A percentile compares a stretch with the other conserved stretches of the same genome.
These are phyloP conservation scores for Pseudochirops cupreus DNA, from an alignment of 2,797 vertebrate genomes.

Conservation along the genomic window DNA sequence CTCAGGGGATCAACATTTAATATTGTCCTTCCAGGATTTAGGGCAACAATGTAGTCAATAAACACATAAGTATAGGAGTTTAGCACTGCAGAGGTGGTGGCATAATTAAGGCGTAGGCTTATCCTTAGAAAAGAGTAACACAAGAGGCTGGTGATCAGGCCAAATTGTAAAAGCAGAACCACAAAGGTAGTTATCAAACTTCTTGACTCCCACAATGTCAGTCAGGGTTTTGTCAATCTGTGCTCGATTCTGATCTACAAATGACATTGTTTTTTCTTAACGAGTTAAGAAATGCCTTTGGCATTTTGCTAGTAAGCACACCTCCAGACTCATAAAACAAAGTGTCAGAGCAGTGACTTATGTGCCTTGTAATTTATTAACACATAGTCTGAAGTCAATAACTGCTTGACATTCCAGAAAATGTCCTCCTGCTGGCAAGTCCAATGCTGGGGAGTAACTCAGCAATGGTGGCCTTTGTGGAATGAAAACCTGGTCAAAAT, in stretches of 20 bases:
- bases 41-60: neutral
- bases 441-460: neutral
- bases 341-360: constrained; percentile 5
- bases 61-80: neutral
- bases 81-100: neutral
- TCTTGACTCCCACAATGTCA: neutral
- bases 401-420: constrained; percentile 21
- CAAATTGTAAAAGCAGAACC: neutral
- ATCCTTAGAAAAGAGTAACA: neutral
- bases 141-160: neutral
- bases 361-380: neutral
- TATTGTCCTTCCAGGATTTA: neutral
- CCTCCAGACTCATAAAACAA: neutral
- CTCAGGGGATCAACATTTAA: neutral
- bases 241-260: neutral
- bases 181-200: neutral
- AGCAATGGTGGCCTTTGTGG: neutral
- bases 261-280: neutral
- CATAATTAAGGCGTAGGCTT: neutral
- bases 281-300: neutral
- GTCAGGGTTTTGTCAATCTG: neutral
- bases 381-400: neutral
- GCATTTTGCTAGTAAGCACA: neutral
- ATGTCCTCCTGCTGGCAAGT: neutral
- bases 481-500: neutral